These are phyloP conservation scores for Iphiclides podalirius DNA, from an alignment of 2,888 invertebrate genomes.

Conservation along the genomic window DNA sequence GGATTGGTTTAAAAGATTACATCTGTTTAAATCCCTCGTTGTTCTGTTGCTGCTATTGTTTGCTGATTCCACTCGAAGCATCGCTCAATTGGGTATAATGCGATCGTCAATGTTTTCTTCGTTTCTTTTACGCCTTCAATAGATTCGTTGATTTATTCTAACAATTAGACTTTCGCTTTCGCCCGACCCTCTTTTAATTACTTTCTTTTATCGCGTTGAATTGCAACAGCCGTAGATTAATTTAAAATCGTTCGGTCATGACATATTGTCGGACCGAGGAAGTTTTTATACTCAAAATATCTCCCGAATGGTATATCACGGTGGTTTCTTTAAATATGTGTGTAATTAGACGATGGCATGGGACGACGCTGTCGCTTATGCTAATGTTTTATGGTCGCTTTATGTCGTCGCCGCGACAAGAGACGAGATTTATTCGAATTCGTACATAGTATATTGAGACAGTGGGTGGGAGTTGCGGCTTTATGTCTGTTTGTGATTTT, in stretches of 20 bases:
- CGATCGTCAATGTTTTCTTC: slow-evolving; percentile 42
- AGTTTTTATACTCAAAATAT: slow-evolving; percentile 15
- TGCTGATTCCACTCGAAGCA: slow-evolving; percentile 43
- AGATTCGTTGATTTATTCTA: slow-evolving; percentile 51
- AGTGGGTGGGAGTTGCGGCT: slow-evolving; percentile 24
- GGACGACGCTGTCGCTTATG: slow-evolving; percentile 49
- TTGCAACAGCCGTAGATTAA: no score
- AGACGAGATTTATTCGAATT: slow-evolving; percentile 46
- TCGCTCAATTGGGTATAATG: slow-evolving; percentile 36
- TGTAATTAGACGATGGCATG: slow-evolving; percentile 44
- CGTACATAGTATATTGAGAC: slow-evolving; percentile 13
- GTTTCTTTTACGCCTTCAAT: slow-evolving; percentile 44
- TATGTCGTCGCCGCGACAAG: no score
- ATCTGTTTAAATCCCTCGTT: slow-evolving; percentile 36
- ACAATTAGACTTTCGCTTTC: slow-evolving; percentile 60
- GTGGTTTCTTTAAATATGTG: slow-evolving; percentile 34
- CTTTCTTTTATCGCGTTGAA: no score
- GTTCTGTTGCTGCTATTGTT: slow-evolving; percentile 47
- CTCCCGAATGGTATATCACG: slow-evolving; percentile 23
- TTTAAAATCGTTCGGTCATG: neutral
- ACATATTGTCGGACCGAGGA: neutral
- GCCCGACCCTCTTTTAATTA: slow-evolving; percentile 18
- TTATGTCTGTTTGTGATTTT: slow-evolving; percentile 2
- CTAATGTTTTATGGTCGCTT: slow-evolving; percentile 51
- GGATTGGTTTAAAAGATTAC: slow-evolving; percentile 31